Conservation (phyloP, 2,797 vertebrate species). For the Oryzias sinensis region DNA sequence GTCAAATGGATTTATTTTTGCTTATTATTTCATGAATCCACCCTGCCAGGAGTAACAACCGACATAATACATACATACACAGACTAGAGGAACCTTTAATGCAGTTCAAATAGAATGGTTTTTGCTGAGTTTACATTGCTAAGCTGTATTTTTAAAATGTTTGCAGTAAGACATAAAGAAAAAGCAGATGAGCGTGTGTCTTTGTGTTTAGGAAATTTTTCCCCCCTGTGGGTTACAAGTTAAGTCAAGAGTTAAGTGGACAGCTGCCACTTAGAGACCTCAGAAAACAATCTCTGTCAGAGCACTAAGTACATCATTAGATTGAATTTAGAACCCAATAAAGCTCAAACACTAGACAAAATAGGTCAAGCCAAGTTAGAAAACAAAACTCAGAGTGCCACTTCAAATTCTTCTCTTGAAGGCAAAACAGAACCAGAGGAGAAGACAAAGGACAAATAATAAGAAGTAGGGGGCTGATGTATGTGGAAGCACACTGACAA, state of each 20-base stretch:
- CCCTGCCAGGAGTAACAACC: too few relatives aligned
- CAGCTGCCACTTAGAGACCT: slow-evolving; percentile 58
- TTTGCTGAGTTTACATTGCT: background rate
- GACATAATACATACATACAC: too few relatives aligned
- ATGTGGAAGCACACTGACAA: slow-evolving; percentile 70
- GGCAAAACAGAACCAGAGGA: slow-evolving; percentile 35
- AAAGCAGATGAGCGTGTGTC: slow-evolving; percentile 24
- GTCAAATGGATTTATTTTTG: too few relatives aligned
- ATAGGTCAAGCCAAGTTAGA: slow-evolving; percentile 60
- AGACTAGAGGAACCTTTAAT: too few relatives aligned
- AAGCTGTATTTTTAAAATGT: slow-evolving; percentile 10
- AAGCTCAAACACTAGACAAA: slow-evolving; percentile 66
- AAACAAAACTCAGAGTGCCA: slow-evolving; percentile 62
- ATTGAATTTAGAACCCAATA: slow-evolving; percentile 59
- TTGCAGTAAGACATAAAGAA: slow-evolving; percentile 1
- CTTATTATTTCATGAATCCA: too few relatives aligned
- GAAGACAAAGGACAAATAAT: slow-evolving; percentile 27
- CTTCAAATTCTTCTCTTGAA: slow-evolving; percentile 60
- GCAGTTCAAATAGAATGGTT: background rate
- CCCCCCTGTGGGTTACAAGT: slow-evolving; percentile 31
- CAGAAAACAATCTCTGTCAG: slow-evolving; percentile 53
- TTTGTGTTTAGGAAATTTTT: slow-evolving; percentile 24
- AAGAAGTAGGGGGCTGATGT: slow-evolving; percentile 33
- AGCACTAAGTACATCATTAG: slow-evolving; percentile 43
- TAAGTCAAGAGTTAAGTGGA: slow-evolving; percentile 47